phyloP scores from a whole-genome alignment of 2,113 vertebrate species.

The Equus przewalskii region DNA sequence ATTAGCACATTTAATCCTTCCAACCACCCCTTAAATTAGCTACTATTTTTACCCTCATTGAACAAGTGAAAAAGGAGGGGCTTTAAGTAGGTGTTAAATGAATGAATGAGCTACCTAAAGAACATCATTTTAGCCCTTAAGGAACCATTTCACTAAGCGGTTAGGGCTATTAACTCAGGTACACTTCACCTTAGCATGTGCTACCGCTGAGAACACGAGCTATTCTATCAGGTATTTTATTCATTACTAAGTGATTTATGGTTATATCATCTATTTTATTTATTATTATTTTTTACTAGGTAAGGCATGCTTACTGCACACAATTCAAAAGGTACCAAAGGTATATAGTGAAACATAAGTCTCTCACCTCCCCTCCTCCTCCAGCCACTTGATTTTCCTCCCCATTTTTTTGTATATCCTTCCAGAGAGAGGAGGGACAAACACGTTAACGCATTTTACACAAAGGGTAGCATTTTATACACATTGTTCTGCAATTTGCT shows the following conservation, averaged over 20 bases:
- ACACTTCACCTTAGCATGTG: background rate
- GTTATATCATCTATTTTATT: background rate
- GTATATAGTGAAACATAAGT: rapidly evolving
- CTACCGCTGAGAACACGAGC: rapidly evolving
- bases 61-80: background rate
- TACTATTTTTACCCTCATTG: background rate
- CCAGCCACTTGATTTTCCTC: background rate
- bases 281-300: background rate
- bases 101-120: background rate
- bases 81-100: background rate
- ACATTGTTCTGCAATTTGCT: background rate
- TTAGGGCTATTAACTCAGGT: background rate
- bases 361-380: background rate
- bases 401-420: background rate
- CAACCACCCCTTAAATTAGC: background rate
- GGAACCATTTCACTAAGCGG: background rate
- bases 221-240: background rate
- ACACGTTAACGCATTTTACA: background rate
- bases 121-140: background rate
- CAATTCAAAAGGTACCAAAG: background rate
- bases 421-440: background rate
- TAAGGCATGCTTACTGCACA: background rate
- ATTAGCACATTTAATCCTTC: background rate
- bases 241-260: background rate
- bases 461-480: background rate